These are phyloP conservation scores for Eclectus roratus DNA, from an alignment of 2,113 vertebrate genomes.

Conservation along the genomic window DNA sequence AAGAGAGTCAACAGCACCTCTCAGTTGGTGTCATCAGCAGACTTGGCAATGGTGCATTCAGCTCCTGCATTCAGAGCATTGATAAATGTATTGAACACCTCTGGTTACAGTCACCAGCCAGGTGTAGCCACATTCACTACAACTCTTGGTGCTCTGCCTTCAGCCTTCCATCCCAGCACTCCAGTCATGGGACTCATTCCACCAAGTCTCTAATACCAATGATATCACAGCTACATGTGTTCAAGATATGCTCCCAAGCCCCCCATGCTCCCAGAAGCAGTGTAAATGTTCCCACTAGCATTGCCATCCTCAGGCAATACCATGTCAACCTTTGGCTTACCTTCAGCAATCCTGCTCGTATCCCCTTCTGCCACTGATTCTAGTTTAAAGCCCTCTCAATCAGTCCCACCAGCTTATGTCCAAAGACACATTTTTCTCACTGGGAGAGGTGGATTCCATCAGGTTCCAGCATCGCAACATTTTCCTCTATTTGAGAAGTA, in stretches of 20 bases:
- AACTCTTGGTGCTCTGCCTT: not conserved
- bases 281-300: not conserved
- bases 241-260: not conserved
- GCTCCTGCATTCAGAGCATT: not conserved
- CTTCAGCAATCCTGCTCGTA: not conserved
- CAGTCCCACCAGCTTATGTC: not conserved
- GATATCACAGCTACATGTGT: not conserved
- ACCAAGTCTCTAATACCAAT: not conserved
- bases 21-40: not conserved
- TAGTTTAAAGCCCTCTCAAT: not conserved
- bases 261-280: not conserved
- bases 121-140: not conserved
- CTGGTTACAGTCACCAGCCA: not conserved
- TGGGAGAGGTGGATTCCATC: accelerated
- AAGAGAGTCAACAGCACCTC: not conserved
- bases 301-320: not conserved
- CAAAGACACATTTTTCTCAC: accelerated
- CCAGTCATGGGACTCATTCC: not conserved
- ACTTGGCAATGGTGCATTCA: not conserved
- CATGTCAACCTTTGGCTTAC: not conserved
- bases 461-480: not conserved
- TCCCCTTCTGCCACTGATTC: not conserved
- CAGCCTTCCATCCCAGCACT: not conserved
- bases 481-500: not conserved
- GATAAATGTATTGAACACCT: too few species aligned